phyloP scores from a whole-genome alignment of 1,140 invertebrate genomes.

The Cydia amplana region DNA sequence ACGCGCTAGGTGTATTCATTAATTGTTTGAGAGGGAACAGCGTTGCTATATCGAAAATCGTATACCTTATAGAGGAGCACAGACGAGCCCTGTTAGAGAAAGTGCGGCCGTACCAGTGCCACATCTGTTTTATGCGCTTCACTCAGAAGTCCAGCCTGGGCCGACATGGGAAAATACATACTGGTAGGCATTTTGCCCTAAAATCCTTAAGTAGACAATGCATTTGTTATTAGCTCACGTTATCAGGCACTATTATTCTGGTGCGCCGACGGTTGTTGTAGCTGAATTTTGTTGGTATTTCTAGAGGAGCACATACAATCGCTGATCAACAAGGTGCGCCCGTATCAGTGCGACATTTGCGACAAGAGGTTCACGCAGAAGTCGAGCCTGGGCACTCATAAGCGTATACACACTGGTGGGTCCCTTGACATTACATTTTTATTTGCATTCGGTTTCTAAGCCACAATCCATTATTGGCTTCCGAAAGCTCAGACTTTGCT shows the following conservation, averaged over 20 bases:
- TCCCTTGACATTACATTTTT: slow-evolving; percentile 74
- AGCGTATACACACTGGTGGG: slow-evolving; percentile 89
- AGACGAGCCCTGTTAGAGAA: slow-evolving; percentile 81
- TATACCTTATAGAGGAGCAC: slow-evolving; percentile 80
- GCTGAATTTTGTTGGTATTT: slow-evolving; percentile 77
- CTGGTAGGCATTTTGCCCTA: slow-evolving; percentile 79
- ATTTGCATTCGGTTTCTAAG: slow-evolving; percentile 70
- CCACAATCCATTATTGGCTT: slow-evolving; percentile 53
- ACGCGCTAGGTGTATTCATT: slow-evolving; percentile 53
- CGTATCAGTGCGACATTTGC: slow-evolving; percentile 88
- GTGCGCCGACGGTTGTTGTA: slow-evolving; percentile 64
- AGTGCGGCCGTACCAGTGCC: slow-evolving; percentile 82
- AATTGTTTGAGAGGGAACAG: slow-evolving; percentile 61
- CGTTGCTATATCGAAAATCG: slow-evolving; percentile 76
- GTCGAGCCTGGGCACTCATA: slow-evolving; percentile 90
- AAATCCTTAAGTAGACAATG: slow-evolving; percentile 76
- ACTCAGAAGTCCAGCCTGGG: slow-evolving; percentile 81
- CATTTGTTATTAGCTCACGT: slow-evolving; percentile 68
- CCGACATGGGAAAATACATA: slow-evolving; percentile 80
- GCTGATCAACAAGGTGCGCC: slow-evolving; percentile 83
- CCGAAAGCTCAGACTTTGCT: slow-evolving; percentile 43
- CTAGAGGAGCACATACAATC: slow-evolving; percentile 81
- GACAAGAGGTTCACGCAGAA: slow-evolving; percentile 89
- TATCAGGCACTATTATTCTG: slow-evolving; percentile 62
- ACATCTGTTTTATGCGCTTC: slow-evolving; percentile 83